These are phyloP conservation scores for Mnemiopsis leidyi DNA, from an alignment of 37 sponge, comb jelly and placozoan species.

Conservation along the genomic window DNA sequence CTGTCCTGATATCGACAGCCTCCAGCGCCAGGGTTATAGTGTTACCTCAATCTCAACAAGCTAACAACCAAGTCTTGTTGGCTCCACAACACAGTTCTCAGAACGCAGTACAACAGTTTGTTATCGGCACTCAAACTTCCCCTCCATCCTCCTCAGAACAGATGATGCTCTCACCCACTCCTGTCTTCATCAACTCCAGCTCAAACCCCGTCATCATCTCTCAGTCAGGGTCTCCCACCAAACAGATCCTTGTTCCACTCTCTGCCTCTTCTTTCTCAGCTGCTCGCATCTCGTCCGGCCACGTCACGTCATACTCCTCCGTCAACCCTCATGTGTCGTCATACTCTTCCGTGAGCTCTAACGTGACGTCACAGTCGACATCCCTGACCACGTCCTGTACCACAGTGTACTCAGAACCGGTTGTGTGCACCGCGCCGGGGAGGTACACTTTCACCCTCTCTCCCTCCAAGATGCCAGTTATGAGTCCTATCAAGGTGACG, in stretches of 20 bases:
- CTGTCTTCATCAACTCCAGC: background rate
- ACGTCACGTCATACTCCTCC: too few species aligned
- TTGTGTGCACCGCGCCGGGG: background rate
- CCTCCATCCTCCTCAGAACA: background rate
- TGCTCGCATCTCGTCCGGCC: background rate
- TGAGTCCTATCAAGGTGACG: background rate
- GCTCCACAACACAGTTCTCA: background rate
- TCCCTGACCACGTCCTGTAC: conserved; percentile 4
- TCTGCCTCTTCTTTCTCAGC: background rate
- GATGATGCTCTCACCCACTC: background rate
- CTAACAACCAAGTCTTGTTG: background rate
- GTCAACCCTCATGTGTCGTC: too few species aligned
- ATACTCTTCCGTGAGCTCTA: background rate
- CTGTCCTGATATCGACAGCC: background rate
- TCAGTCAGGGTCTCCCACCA: background rate
- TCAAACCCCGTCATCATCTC: conserved; percentile 5
- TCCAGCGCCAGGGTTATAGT: background rate
- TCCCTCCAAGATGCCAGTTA: background rate
- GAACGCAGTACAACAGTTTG: background rate
- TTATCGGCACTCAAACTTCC: background rate
- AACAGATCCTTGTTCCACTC: background rate
- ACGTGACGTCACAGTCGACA: too few species aligned
- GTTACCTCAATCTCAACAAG: background rate
- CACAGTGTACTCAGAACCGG: conserved; percentile 16
- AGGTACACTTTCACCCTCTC: background rate